Percentiles rank a stretch among this genome's conserved stretches.
Conservation (phyloP, 2,797 vertebrate species). For the Clarias laeviceps region DNA sequence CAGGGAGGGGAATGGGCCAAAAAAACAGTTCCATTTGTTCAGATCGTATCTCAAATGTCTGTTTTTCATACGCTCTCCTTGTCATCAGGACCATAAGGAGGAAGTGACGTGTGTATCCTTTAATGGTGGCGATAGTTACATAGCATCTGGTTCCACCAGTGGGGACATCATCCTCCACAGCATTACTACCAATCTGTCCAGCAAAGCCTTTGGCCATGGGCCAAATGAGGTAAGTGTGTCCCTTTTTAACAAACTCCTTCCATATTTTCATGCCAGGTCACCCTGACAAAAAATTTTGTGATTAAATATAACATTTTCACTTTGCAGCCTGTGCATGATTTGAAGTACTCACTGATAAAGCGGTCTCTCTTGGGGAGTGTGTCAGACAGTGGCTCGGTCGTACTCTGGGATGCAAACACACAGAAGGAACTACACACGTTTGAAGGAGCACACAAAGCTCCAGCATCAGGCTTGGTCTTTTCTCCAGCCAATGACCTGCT, state of each 20-base stretch:
- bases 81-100: constrained; percentile 87
- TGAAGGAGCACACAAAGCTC: constrained; percentile 88
- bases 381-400: constrained; percentile 88
- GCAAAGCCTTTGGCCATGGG: constrained; percentile 89
- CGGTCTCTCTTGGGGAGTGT: constrained; percentile 90
- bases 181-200: constrained; percentile 91
- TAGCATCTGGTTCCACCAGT: constrained; percentile 92
- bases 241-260: not conserved
- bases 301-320: constrained; percentile 6
- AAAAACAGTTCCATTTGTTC: not conserved
- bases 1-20: too few species aligned
- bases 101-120: constrained; percentile 91
- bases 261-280: not conserved
- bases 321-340: constrained; percentile 86
- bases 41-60: not conserved
- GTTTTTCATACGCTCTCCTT: constrained; percentile 2
- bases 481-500: constrained; percentile 93
- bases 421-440: constrained; percentile 88
- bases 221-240: constrained; percentile 79
- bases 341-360: constrained; percentile 87
- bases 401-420: constrained; percentile 93
- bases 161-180: constrained; percentile 94
- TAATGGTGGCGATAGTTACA: constrained; percentile 87
- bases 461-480: constrained; percentile 89
- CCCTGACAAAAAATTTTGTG: not conserved